These are phyloP conservation scores for Leucoraja erinaceus DNA, from an alignment of 2,113 vertebrate species.

Conservation along the genomic window DNA sequence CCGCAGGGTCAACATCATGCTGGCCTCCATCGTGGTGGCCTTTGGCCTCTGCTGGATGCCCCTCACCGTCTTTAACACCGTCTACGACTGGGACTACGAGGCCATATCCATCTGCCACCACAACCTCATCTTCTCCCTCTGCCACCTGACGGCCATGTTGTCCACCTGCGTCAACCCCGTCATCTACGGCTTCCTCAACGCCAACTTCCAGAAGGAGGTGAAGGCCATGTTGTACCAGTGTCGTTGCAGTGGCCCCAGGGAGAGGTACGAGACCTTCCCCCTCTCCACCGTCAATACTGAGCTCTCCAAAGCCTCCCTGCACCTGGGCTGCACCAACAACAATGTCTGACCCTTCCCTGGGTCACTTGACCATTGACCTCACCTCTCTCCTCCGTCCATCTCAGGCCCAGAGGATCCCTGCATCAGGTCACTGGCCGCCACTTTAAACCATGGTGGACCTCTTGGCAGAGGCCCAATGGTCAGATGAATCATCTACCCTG, in stretches of 20 bases:
- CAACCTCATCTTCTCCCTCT: constrained; percentile 63
- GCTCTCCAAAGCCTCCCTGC: constrained; percentile 55
- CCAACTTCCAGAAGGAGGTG: constrained; percentile 64
- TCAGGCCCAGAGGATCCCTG: too few relatives aligned
- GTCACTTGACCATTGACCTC: neutral
- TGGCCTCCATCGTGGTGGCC: constrained; percentile 57
- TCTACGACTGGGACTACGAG: constrained; percentile 66
- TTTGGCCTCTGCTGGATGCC: constrained; percentile 66
- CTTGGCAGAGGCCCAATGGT: neutral
- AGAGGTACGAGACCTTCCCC: constrained; percentile 62
- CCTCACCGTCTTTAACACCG: constrained; percentile 62
- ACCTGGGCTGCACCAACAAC: constrained; percentile 42
- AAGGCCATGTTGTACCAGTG: constrained; percentile 56
- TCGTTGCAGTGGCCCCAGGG: constrained; percentile 47
- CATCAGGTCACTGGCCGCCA: neutral
- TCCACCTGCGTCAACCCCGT: constrained; percentile 66
- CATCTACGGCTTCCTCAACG: constrained; percentile 67
- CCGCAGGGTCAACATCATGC: constrained; percentile 58
- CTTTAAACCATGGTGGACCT: neutral
- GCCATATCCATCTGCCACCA: constrained; percentile 59
- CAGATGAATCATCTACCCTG: neutral
- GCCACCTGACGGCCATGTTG: constrained; percentile 61
- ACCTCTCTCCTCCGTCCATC: too few relatives aligned
- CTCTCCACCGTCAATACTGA: constrained; percentile 64
- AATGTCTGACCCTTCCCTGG: constrained; percentile 41